phyloP scores from a whole-genome alignment of 2,113 vertebrate species.

The Willisornis vidua region DNA sequence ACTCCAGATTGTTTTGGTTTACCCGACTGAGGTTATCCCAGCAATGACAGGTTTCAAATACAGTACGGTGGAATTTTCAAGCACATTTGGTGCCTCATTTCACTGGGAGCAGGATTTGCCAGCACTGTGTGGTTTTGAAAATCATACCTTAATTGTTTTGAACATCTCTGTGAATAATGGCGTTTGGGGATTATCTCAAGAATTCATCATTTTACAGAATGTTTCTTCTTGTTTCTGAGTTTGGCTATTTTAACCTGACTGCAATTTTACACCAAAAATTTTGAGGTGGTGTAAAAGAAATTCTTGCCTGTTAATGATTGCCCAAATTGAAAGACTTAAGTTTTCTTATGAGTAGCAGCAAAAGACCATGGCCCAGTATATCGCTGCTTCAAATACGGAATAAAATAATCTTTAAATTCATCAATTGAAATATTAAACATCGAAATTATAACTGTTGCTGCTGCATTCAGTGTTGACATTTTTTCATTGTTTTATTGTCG shows the following conservation, averaged over 20 bases:
- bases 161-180: neutral
- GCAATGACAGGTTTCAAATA: neutral
- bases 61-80: neutral
- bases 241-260: neutral
- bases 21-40: neutral
- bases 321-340: neutral
- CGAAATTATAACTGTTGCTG: neutral
- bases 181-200: neutral
- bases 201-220: neutral
- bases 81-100: neutral
- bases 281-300: neutral
- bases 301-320: neutral
- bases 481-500: neutral
- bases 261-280: neutral
- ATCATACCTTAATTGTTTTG: neutral
- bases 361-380: neutral
- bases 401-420: neutral
- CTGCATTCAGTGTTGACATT: neutral
- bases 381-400: neutral
- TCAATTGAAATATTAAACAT: neutral
- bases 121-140: neutral
- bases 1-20: neutral
- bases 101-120: neutral
- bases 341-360: neutral
- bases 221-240: neutral